Conservation (phyloP, 1,140 invertebrate species). For the Tetramorium simillimum region DNA sequence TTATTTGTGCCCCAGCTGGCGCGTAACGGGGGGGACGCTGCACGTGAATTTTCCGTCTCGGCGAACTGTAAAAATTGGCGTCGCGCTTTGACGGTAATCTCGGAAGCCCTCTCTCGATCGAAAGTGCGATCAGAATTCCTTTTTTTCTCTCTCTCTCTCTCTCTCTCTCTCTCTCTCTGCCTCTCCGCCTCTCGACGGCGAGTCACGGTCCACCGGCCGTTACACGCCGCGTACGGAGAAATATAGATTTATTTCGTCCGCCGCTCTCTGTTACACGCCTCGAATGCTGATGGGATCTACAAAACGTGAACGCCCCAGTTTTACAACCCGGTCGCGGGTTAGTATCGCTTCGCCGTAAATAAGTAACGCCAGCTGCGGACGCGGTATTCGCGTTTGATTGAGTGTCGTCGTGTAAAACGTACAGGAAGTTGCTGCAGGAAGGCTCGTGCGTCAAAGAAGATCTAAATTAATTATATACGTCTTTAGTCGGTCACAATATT, state of each 20-base stretch:
- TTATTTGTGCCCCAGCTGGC: slow-evolving; percentile 56
- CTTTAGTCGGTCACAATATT: not conserved
- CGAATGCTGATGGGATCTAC: slow-evolving; percentile 42
- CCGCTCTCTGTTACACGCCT: slow-evolving; percentile 12
- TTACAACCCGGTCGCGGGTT: slow-evolving; percentile 17
- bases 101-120: slow-evolving; percentile 16
- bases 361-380: slow-evolving; percentile 19
- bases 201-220: not conserved
- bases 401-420: not conserved
- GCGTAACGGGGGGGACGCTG: not conserved
- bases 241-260: slow-evolving; percentile 47
- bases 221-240: slow-evolving; percentile 9
- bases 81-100: slow-evolving; percentile 8
- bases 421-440: not conserved
- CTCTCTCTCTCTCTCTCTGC: too few relatives aligned
- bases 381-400: slow-evolving; percentile 9
- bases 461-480: not conserved
- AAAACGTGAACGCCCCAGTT: slow-evolving; percentile 13
- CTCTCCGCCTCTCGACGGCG: not conserved
- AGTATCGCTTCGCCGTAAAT: slow-evolving; percentile 35
- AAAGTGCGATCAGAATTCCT: slow-evolving; percentile 14
- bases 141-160: not conserved
- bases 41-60: slow-evolving; percentile 36
- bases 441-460: not conserved
- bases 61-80: slow-evolving; percentile 46